Evolutionary conservation across 2,113 vertebrate species (phyloP), one percentile per base, ranked within the genome.

Genomic region (Psittacula cyanocephala): DNA sequence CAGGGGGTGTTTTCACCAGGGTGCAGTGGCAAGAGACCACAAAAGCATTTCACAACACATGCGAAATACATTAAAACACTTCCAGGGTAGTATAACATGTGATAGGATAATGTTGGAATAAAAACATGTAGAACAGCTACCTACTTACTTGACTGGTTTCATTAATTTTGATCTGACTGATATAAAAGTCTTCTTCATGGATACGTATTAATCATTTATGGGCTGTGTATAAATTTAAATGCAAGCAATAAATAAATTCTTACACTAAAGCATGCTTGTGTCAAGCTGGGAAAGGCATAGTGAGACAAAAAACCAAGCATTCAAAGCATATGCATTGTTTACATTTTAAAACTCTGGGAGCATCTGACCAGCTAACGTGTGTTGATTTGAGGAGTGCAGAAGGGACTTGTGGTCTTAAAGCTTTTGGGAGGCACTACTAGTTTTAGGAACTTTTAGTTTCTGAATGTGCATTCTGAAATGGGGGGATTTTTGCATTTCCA

Each of bases 131-230:
- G 93, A 96, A 89, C 92, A 83, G 89, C 97, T 94, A 97, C 96
- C 96, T 95, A 81, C 90, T 88, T 96, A 94, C 93, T 96, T 59
- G 24, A 95, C 91, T 90, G 91, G 17, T 84, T 97, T 97, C 93
- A 95, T 97, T 97, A 97, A 97, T 97, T 98, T 97, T 96, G 93
- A 91, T 95, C 91, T 94, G 92, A 96, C 92, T 97, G 94, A 96
- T 96, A 86, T 65, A 94, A 93, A 96, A 96, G 83, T 96, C 81
- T 81, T 96, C 92, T 97, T 94, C 93, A 64, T 92, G 81, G 90
- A 75, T 96, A 83, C 68, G 29, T 96, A 83, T 96, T 97, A 96
- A 97, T 95, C 53, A 82, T 97, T 96, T 95, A 95, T 97, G 82
- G 91, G 59, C 55, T 96, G 70, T 88, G 74, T 95, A 63, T 95